Evolutionary conservation across 1,140 invertebrate species (phyloP), one percentile per base, ranked within the genome.

Genomic region (Atta texana): DNA sequence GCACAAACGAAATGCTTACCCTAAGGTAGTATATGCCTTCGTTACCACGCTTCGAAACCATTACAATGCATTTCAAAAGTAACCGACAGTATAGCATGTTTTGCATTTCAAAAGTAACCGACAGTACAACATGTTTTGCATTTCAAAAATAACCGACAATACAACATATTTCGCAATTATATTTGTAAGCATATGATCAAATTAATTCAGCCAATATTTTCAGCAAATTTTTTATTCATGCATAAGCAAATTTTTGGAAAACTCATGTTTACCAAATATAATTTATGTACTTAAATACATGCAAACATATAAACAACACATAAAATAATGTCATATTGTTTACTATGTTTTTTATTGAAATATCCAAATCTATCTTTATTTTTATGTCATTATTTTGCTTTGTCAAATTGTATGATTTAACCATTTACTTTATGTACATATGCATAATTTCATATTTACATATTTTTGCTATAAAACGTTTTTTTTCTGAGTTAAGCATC

Each of bases 1-100:
- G 16, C 21, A 31, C 21, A 57, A 88, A 89, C 61, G 77, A 85
- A 61, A 77, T 31, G 81, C 55, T 69, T 59, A 64, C 31, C 18
- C 53, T 31, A 69, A 12, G 53, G 14, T 18, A 57, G 34, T 55
- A 55, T 76, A 64, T 44, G 51, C 55, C 85, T 89, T 89, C 68
- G 72, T 88, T 89, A 81, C 24, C 1, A 24, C 55, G 18, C 55
- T 59, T 10, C 34, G 51, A 72, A 68, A 68, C 12, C 68, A 61
- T 85, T 21, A 71, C 39, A 80, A 34, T 7, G 8, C n/a, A 14
- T 68, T 80, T 68, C 44, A 53, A 68, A 80, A 80, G 28, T 66
- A 34, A 68, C 21, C 55, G 16, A 53, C 18, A 16, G 71, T 31
- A 21, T 1, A n/a, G 24, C 28, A 31, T 34, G 10, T 8, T 18